Percentiles rank a stretch among this genome's conserved stretches.
These are phyloP conservation scores for Diaphora mendica DNA, from an alignment of 2,888 invertebrate species.

Conservation along the genomic window DNA sequence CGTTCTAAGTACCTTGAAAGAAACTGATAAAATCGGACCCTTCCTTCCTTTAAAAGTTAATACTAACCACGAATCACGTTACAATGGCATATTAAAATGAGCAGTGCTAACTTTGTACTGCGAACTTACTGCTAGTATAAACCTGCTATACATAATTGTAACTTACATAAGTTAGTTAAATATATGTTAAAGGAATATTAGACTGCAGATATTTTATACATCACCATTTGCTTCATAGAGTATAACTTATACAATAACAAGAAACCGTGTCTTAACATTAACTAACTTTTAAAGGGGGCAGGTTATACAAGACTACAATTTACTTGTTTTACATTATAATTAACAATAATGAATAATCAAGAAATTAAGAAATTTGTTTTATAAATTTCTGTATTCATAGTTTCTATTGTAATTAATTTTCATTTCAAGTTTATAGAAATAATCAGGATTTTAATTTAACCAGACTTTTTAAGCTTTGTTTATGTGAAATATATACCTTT, in stretches of 20 bases:
- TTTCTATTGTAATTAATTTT: not conserved
- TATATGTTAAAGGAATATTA: not conserved
- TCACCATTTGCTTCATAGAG: not conserved
- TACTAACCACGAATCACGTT: constrained; percentile 11
- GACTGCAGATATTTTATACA: not conserved
- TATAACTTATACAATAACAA: not conserved
- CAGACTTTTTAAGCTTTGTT: too few species aligned
- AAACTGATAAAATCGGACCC: constrained; percentile 9
- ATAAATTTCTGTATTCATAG: not conserved
- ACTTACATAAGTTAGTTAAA: not conserved
- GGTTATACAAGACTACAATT: not conserved
- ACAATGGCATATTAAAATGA: constrained; percentile 18
- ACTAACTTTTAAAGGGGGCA: not conserved
- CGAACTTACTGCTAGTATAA: constrained; percentile 15
- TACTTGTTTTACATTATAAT: not conserved
- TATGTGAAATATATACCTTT: too few species aligned
- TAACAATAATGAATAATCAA: not conserved
- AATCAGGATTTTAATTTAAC: too few species aligned
- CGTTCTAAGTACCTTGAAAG: constrained; percentile 19
- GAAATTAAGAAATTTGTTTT: not conserved
- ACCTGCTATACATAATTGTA: not conserved
- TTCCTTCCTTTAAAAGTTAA: not conserved
- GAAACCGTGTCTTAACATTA: not conserved
- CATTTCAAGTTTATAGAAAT: not conserved
- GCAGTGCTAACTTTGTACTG: constrained; percentile 5